Evolutionary conservation across 2,888 invertebrate genomes (phyloP).

Genomic region (Leptinotarsa tumamoca): DNA sequence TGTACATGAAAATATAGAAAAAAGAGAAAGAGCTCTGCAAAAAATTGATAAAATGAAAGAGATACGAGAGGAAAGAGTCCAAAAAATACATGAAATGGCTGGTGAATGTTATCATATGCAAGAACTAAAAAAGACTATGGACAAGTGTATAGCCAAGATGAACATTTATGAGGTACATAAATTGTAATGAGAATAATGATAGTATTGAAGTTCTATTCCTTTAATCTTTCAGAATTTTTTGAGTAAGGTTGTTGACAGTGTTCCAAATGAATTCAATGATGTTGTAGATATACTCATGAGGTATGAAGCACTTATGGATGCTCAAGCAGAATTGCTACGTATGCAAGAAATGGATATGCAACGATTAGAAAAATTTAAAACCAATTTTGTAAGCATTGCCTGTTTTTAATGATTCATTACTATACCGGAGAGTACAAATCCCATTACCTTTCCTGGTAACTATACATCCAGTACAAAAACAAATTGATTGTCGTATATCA

Average conservation of each 20-base stretch:
- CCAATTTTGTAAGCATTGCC: constrained; percentile 41
- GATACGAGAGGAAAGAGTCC: background rate
- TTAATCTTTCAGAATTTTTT: constrained; percentile 24
- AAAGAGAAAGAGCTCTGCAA: constrained; percentile 36
- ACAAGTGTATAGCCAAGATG: constrained; percentile 5
- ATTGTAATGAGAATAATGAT: background rate
- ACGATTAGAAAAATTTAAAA: constrained; percentile 40
- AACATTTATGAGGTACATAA: constrained; percentile 40
- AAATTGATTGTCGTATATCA: too few species aligned
- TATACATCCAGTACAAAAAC: too few species aligned
- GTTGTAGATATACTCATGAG: constrained; percentile 30
- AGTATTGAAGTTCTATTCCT: background rate
- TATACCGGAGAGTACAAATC: too few species aligned
- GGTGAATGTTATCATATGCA: constrained; percentile 1
- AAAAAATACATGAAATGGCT: background rate
- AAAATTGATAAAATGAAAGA: constrained; percentile 28
- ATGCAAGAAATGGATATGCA: constrained; percentile 39
- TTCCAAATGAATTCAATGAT: constrained; percentile 11
- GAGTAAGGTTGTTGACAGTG: background rate
- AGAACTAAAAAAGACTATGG: constrained; percentile 23
- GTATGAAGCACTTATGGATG: constrained; percentile 42
- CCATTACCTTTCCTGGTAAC: too few species aligned
- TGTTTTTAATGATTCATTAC: background rate
- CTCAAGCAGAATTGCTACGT: constrained; percentile 37
- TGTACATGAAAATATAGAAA: constrained; percentile 46